Evolutionary conservation across 2,113 vertebrate species (phyloP), one percentile per base, ranked within the genome.

Genomic region (Podilymbus podiceps): DNA sequence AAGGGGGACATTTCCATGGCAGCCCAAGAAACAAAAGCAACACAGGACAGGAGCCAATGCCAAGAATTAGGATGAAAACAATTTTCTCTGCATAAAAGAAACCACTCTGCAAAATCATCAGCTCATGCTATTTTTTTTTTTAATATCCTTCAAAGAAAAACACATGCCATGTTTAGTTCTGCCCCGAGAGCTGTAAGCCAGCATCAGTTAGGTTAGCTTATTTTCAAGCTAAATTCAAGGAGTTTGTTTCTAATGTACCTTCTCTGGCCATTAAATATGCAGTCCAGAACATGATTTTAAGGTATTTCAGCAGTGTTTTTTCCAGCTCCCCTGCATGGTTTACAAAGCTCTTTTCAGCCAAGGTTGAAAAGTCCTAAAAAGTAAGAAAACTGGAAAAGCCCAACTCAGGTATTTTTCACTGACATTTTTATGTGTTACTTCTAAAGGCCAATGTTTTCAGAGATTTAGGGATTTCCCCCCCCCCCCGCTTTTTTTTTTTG

Each of bases 1-100:
- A 75, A 91, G 89, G 83, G 95, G 94, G 96, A 95, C 94, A 96
- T 97, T 96, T 96, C 96, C 95, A 96, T 97, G 89, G 96, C 95
- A 96, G 95, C 93, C 87, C 53, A 64, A 75, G 90, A 90, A 97
- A 95, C 95, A 97, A 96, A 94, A 85, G 90, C 76, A 95, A 95
- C 96, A 94, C 92, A 95, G 94, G 89, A 75, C 90, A 71, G 79
- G 76, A 76, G 96, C 84, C 95, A 90, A 94, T 68, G 96, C 96
- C 92, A 96, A 94, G 93, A 89, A 90, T 28, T 47, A 80, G 83
- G 86, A 92, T 87, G 89, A 95, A 96, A 97, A 93, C 94, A 81
- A 95, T 94, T 93, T 97, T 94, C 92, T 90, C 92, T 52, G 86
- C 79, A 93, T 92, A 95, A 95, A 93, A 96, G 90, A 92, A 97